Base-by-base conservation (phyloP, 1,140 invertebrate genomes). In the Battus philenor region DNA sequence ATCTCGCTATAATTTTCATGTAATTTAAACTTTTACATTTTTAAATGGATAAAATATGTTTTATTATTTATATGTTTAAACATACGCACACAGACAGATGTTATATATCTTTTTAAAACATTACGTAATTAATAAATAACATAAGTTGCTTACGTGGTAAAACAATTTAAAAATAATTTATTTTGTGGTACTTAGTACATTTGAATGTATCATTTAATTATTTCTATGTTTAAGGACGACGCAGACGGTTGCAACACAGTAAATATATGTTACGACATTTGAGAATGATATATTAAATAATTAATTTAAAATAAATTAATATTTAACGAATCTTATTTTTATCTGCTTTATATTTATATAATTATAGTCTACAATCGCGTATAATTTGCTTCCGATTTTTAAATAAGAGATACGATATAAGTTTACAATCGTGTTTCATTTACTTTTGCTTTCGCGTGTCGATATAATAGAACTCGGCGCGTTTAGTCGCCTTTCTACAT, bases 1-100 rank as follows among this genome's bases (percentile, higher is more conserved):
- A 61, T 54, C 59, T 58, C 50, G 51, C 45, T 50, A 49, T 54
- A 29, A 27, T 27, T 4, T n/a, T n/a, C 7, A 4, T 22, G 7
- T 4, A 4, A 22, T 22, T 4, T 22, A 22, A 22, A 22, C 7
- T 4, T 4, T 7, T 22, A 22, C 20, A 7, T 7, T 7, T 4
- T 22, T 3, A 7, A 7, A 22, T 4, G 7, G 7, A 22, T 4
- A 22, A 7, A 4, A 22, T 4, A 4, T 22, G 3, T 7, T 22
- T 3, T 22, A 22, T 3, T 3, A 3, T 22, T 7, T 22, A 22
- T 22, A 7, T 3, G 3, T 22, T 22, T 22, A 22, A 7, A 7
- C 3, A 4, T 22, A 4, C 7, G 20, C 7, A 3, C 7, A 22
- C 7, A 22, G 3, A 7, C 20, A 4, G 20, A 4, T 7, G 7